Evolutionary conservation across 2,797 vertebrate genomes (phyloP).

Genomic region (Perodicticus potto): DNA sequence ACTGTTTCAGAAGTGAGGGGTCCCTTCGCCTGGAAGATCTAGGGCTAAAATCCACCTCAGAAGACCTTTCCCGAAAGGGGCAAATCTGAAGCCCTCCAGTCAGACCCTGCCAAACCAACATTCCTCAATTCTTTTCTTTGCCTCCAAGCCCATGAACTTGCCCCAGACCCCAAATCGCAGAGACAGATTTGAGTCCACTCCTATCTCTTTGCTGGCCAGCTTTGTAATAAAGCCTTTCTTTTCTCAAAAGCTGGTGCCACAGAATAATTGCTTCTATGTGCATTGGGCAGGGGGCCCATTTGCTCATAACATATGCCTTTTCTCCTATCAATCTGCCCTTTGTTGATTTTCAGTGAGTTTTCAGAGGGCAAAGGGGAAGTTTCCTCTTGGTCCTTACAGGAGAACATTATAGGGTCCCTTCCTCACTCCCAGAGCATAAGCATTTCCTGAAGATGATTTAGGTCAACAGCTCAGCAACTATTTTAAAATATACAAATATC

Average conservation of each 20-base stretch:
- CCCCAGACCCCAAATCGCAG: background rate
- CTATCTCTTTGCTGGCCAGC: background rate
- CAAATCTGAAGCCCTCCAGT: background rate
- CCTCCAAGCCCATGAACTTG: background rate
- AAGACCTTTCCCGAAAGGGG: background rate
- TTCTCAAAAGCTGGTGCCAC: background rate
- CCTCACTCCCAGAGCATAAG: background rate
- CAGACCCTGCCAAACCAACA: background rate
- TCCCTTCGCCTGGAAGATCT: background rate
- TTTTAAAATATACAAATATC: slow-evolving; percentile 3
- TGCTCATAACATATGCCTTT: background rate
- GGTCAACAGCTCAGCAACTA: background rate
- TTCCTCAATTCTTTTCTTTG: background rate
- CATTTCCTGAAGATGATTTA: background rate
- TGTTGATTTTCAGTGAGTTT: background rate
- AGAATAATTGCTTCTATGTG: background rate
- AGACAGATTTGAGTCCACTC: background rate
- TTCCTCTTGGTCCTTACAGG: background rate
- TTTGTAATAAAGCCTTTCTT: background rate
- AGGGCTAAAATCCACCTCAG: background rate
- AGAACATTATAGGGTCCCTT: background rate
- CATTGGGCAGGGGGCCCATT: background rate
- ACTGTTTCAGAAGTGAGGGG: background rate
- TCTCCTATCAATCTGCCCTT: background rate
- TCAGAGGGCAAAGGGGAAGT: background rate